Evolutionary conservation across 2,797 vertebrate genomes (phyloP), one percentile per base, ranked within the genome.

Genomic region (Gymnothorax javanicus): DNA sequence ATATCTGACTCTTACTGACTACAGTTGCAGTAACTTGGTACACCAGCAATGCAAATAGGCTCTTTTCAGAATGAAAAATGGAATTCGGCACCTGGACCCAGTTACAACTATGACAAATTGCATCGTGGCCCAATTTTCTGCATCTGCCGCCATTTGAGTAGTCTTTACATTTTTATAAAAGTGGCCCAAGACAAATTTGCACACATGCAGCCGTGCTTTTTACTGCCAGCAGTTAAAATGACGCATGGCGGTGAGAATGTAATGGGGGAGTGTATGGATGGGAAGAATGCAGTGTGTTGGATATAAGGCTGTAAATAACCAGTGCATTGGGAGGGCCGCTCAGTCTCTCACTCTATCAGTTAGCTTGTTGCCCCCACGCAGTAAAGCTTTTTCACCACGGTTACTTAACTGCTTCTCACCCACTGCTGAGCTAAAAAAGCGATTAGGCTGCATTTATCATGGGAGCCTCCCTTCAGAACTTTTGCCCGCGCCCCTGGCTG

Each of bases 251-350:
- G 88, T 62, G 85, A 54, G 87, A 87, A 88, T 86, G 90, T 89
- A 79, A 87, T 81, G 1, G 69, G 86, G 89, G 89, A 17, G 86
- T 91, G 87, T 86, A 86, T 89, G 90, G 85, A 88, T 90, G 84
- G 88, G 88, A 88, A 84, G 33, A 4, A 0, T 75, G 69, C 88
- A 88, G 88, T 90, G 88, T 91, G 90, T 88, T 89, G 91, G 84
- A 87, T 89, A 89, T 85, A 59, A 87, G 89, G 91, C 93, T 89
- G 92, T 93, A 92, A 94, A 94, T 93, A 92, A 93, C 89, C 6
- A 86, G 86, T 85, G 87, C 88, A 83, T 85, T 84, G 54, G 50
- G 54, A 56, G 71, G 54, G 59, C 54, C 54, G 25, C 81, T 33
- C 89, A 73, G 87, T 85, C 67, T 87, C 62, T 11, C 90, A 77